Conservation (phyloP, 1,140 invertebrate genomes). For the Procambarus clarkii region DNA sequence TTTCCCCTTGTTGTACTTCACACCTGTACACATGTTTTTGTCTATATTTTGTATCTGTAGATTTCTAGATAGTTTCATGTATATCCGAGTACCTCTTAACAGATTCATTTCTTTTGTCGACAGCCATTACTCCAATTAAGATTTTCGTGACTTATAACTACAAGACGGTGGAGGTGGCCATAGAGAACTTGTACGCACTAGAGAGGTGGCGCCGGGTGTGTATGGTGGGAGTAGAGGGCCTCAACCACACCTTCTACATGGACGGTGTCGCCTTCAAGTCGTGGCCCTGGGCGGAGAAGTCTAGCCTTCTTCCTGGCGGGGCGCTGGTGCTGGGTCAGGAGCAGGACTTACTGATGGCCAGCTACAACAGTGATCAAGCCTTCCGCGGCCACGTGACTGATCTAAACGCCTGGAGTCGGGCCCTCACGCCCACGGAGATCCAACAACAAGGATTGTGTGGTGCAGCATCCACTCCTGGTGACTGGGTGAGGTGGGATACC, state of each 20-base stretch:
- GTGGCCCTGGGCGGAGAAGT: constrained; percentile 13
- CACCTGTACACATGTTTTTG: too few species aligned
- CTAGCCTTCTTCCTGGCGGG: constrained; percentile 7
- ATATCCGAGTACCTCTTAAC: too few species aligned
- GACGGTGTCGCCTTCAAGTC: constrained; percentile 18
- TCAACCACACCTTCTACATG: constrained; percentile 50
- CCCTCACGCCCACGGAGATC: constrained; percentile 3
- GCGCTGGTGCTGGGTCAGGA: constrained; percentile 36
- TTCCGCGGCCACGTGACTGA: constrained; percentile 36
- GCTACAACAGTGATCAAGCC: not conserved
- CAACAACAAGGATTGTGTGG: not conserved
- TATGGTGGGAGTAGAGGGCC: not conserved
- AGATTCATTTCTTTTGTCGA: not conserved
- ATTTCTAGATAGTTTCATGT: too few species aligned
- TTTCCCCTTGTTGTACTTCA: too few species aligned
- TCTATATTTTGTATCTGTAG: too few species aligned
- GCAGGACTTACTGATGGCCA: constrained; percentile 7
- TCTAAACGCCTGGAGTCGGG: constrained; percentile 26
- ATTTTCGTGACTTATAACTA: constrained; percentile 28
- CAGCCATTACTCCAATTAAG: constrained; percentile 25
- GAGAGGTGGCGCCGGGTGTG: constrained; percentile 22
- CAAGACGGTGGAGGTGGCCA: not conserved
- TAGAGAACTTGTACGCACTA: constrained; percentile 23
- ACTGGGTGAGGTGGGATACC: constrained; percentile 48
- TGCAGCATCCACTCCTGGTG: not conserved